Evolutionary conservation across 2,797 vertebrate genomes (phyloP), one percentile per base, ranked within the genome.

Genomic region (Anabacerthia variegaticeps): DNA sequence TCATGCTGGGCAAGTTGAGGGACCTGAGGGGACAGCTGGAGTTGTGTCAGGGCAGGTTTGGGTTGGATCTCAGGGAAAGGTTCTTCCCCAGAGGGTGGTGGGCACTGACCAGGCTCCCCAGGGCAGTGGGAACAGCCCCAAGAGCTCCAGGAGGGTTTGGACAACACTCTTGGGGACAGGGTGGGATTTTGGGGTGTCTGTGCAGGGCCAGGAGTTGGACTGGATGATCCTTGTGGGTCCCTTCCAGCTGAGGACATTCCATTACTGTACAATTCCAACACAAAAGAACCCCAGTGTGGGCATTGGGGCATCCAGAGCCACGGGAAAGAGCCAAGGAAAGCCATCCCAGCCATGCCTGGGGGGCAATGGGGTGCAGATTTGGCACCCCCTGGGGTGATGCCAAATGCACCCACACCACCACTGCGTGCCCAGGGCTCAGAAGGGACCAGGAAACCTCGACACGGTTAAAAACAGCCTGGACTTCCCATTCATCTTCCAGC

Each of bases 351-450:
- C 63, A 46, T 39, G 30, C 3, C 26, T 13, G 37, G 55, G 36
- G 41, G 54, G 41, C 4, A 26, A 18, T 2, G 59, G 74, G 80
- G 55, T 23, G 26, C n/a, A 13, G 65, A 23, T 0, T 1, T 1
- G 21, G 21, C 28, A 22, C 27, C 30, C 20, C 34, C 75, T 46
- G 1, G 2, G 41, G 55, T 1, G 1, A 19, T 39, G 41, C 12
- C 5, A 9, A 28, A 13, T 5, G 32, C 19, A 28, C 68, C 18
- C 2, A n/a, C 3, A 2, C 20, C 3, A 2, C 2, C 4, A 12
- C 23, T 16, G 48, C 2, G 8, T 62, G 28, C 61, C 43, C 20
- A 39, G 14, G 28, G 52, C 63, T 71, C 32, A 9, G 44, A 43
- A 67, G 37, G 66, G 32, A n/a, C 55, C 63, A 28, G 65, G 30